Percentiles rank a stretch among this genome's conserved stretches.
Evolutionary conservation across 2,797 vertebrate genomes (phyloP).

Genomic region (Schizothorax lantsangensis): DNA sequence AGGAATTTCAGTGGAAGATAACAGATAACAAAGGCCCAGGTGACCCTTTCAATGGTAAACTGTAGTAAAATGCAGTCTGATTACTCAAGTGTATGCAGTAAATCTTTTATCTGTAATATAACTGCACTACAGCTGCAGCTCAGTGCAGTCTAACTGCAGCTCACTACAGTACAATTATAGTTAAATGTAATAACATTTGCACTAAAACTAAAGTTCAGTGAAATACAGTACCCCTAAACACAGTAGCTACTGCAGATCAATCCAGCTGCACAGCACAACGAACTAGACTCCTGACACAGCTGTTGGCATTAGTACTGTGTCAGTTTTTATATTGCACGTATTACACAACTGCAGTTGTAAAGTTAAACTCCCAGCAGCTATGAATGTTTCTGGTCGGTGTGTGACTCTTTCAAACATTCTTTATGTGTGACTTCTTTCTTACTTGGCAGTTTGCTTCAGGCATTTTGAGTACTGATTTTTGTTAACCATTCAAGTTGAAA

Average conservation of each 20-base stretch:
- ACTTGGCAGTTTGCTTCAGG: neutral
- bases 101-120: neutral
- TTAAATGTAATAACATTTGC: neutral
- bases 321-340: neutral
- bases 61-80: neutral
- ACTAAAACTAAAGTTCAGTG: neutral
- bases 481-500: neutral
- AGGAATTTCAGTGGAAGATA: conserved; percentile 9
- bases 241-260: neutral
- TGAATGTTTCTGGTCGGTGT: neutral
- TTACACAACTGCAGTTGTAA: neutral
- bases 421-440: neutral
- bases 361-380: conserved; percentile 3
- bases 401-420: neutral
- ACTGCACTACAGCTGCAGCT: neutral
- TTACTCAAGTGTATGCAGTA: neutral
- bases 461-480: neutral
- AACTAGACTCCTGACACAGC: neutral
- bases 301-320: neutral
- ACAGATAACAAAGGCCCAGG: neutral
- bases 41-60: neutral
- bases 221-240: neutral
- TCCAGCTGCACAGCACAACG: neutral
- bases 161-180: neutral
- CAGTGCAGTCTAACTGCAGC: neutral